phyloP scores from a whole-genome alignment of 2,113 vertebrate species.

The Asarcornis scutulata region DNA sequence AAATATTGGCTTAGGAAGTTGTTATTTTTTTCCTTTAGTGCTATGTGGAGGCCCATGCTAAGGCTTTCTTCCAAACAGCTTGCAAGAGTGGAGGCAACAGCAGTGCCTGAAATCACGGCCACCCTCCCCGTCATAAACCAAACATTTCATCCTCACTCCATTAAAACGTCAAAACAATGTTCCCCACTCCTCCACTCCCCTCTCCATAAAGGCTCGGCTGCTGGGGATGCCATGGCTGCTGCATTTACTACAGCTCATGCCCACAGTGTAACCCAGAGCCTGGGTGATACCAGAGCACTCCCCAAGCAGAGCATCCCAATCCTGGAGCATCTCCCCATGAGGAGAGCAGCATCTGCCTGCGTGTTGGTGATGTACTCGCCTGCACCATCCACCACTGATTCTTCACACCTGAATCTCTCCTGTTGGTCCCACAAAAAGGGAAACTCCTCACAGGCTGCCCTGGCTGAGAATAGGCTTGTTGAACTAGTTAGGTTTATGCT shows the following conservation, averaged over 20 bases:
- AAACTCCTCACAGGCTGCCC: background rate
- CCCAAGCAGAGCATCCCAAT: background rate
- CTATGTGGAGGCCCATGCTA: background rate
- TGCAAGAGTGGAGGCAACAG: background rate
- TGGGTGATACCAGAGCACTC: fast-evolving
- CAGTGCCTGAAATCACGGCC: background rate
- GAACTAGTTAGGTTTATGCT: background rate
- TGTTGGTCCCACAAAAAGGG: background rate
- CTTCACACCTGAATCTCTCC: no score
- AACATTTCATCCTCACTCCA: background rate
- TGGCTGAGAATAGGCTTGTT: background rate
- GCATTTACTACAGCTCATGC: background rate
- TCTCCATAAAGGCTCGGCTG: background rate
- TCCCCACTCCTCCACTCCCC: background rate
- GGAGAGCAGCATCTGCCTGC: background rate
- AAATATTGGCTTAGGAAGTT: background rate
- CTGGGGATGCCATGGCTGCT: fast-evolving
- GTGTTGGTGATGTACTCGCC: background rate
- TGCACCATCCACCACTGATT: fast-evolving
- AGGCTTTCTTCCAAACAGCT: background rate
- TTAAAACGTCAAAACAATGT: background rate
- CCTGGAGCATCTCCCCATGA: background rate
- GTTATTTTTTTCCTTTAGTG: background rate
- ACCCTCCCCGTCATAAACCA: background rate
- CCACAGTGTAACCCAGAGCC: background rate